Conservation (phyloP, 1,140 invertebrate species). For the Forficula auricularia region DNA sequence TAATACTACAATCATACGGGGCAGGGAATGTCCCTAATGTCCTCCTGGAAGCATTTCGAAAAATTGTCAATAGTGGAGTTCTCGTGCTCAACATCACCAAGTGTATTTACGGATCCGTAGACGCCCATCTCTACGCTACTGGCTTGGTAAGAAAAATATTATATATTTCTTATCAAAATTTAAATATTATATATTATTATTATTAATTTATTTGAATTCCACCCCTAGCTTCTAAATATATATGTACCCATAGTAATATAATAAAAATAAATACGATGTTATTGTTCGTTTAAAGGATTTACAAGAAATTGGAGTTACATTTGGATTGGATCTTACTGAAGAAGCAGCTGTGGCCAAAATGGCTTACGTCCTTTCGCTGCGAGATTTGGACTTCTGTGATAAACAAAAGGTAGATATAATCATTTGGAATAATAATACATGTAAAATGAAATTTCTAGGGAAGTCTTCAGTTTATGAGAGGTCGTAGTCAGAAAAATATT, state of each 20-base stretch:
- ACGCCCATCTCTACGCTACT: slow-evolving; percentile 56
- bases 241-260: not conserved
- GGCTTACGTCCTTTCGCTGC: slow-evolving; percentile 73
- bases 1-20: slow-evolving; percentile 85
- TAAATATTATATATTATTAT: no score
- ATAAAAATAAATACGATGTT: not conserved
- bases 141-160: slow-evolving; percentile 42
- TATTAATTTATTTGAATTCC: not conserved
- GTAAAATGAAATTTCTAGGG: not conserved
- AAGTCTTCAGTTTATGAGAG: no score
- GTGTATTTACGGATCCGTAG: slow-evolving; percentile 61
- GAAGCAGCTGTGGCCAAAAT: slow-evolving; percentile 88
- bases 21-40: slow-evolving; percentile 82
- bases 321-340: slow-evolving; percentile 86
- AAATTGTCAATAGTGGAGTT: slow-evolving; percentile 59
- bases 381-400: slow-evolving; percentile 49
- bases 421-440: no score
- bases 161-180: no score
- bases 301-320: slow-evolving; percentile 53
- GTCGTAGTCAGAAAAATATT: no score
- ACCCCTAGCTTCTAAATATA: not conserved
- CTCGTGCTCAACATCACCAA: slow-evolving; percentile 89
- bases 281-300: slow-evolving; percentile 33
- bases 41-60: slow-evolving; percentile 52
- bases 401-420: slow-evolving; percentile 41